Conservation (phyloP, 2,113 vertebrate genomes). For the Actenoides hombroni region DNA sequence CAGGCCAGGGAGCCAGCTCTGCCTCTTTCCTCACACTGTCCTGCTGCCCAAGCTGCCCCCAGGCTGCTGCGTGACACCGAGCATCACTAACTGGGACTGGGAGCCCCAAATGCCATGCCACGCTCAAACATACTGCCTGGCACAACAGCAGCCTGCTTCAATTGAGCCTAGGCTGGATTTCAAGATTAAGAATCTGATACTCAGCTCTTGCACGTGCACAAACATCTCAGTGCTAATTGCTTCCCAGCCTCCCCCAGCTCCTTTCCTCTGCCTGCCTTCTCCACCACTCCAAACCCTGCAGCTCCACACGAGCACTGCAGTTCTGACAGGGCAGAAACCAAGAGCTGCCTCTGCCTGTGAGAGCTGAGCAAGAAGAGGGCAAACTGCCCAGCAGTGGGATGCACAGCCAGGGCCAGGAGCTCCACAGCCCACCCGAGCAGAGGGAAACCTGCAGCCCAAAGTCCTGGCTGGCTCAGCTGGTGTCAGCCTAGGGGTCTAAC, state of each 20-base stretch:
- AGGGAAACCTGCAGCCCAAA: background rate
- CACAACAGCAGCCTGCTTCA: background rate
- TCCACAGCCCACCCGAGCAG: background rate
- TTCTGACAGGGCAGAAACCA: background rate
- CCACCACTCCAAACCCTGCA: background rate
- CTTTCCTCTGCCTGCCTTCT: background rate
- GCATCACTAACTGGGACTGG: background rate
- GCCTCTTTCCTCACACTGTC: background rate
- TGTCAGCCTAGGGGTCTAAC: background rate
- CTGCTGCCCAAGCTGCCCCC: background rate
- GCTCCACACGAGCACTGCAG: background rate
- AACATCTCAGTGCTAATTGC: background rate
- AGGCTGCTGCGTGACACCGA: accelerated
- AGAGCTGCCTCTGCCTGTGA: background rate
- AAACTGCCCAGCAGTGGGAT: background rate
- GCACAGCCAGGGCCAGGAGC: background rate
- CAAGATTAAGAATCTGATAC: background rate
- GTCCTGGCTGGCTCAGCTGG: background rate
- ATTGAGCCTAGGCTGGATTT: background rate
- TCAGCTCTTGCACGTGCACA: background rate
- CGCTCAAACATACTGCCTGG: background rate
- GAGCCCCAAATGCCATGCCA: background rate
- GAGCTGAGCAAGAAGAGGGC: background rate
- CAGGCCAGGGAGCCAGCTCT: background rate
- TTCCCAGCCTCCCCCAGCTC: background rate